Conservation (phyloP, 2,888 invertebrate genomes). For the Pristionchus mayeri region DNA sequence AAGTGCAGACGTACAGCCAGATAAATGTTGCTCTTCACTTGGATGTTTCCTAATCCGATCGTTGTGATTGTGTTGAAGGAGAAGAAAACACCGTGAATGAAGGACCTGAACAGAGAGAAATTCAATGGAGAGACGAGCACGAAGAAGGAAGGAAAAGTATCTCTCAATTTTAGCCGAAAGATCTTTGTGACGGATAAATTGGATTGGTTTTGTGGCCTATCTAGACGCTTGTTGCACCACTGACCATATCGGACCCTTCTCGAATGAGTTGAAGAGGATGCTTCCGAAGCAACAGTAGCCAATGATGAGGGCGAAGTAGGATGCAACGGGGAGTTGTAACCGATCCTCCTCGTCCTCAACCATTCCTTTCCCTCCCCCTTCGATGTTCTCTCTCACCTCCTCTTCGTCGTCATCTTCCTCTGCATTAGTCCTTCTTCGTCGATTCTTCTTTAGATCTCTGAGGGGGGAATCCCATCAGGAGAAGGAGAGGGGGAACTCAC, state of each 20-base stretch:
- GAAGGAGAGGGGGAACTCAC: constrained; percentile 51
- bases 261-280: constrained; percentile 73
- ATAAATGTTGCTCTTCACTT: constrained; percentile 66
- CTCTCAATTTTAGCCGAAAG: no score
- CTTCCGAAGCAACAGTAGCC: constrained; percentile 75
- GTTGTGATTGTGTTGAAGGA: constrained; percentile 77
- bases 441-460: constrained; percentile 67
- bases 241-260: constrained; percentile 74
- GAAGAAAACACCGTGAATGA: constrained; percentile 76
- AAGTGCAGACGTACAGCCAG: not conserved
- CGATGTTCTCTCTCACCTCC: constrained; percentile 49
- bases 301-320: constrained; percentile 76
- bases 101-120: constrained; percentile 68
- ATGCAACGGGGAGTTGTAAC: constrained; percentile 75
- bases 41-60: constrained; percentile 76
- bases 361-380: not conserved
- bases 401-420: constrained; percentile 55
- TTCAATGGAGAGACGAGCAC: constrained; percentile 6
- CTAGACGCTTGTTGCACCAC: constrained; percentile 28
- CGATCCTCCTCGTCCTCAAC: constrained; percentile 61
- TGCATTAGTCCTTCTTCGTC: not conserved
- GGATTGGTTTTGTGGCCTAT: no score
- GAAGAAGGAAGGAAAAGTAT: no score
- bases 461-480: no score
- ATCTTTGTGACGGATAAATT: no score